A percentile compares a stretch with the other conserved stretches of the same genome.
These are phyloP conservation scores for Gavia stellata DNA, from an alignment of 2,113 vertebrate genomes.

Conservation along the genomic window DNA sequence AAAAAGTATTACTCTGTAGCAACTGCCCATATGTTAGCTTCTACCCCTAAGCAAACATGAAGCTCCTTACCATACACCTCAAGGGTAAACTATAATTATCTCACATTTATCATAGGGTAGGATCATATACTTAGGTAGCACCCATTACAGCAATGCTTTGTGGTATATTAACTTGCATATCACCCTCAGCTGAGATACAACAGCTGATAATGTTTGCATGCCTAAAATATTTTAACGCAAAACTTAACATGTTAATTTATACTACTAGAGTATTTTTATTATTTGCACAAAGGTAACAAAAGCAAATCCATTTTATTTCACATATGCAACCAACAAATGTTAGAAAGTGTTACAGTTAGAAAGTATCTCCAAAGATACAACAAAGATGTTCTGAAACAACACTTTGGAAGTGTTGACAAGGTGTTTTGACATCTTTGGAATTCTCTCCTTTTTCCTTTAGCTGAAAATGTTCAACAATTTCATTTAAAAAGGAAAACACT, in stretches of 20 bases:
- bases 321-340: not conserved
- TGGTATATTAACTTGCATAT: not conserved
- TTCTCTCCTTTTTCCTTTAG: not conserved
- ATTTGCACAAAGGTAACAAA: not conserved
- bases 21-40: not conserved
- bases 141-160: not conserved
- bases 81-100: not conserved
- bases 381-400: not conserved
- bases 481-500: not conserved
- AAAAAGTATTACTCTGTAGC: not conserved
- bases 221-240: not conserved
- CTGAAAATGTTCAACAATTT: not conserved
- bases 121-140: not conserved
- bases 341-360: not conserved
- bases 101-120: not conserved
- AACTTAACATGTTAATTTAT: not conserved
- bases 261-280: too few species aligned
- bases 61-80: not conserved
- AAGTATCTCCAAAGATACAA: not conserved
- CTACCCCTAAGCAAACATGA: not conserved
- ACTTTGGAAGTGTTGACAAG: not conserved
- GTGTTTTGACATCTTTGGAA: not conserved
- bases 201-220: not conserved
- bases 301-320: not conserved
- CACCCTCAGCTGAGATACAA: not conserved